Evolutionary conservation across 2,797 vertebrate species (phyloP).

Genomic region (Melanotaenia nigrans): DNA sequence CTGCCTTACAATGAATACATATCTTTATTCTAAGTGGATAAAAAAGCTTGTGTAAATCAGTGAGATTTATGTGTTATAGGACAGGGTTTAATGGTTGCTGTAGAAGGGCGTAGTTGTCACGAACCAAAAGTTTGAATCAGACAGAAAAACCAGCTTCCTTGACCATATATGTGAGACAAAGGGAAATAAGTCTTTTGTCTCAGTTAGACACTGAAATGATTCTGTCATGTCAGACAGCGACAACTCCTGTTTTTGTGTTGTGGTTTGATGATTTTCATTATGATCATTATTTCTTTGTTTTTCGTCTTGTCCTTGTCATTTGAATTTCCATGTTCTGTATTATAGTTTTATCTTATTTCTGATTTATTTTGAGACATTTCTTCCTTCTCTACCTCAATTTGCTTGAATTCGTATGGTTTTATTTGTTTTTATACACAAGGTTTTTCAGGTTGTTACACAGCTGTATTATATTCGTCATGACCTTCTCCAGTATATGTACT

Average conservation of each 20-base stretch:
- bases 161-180: not conserved
- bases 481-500: no score
- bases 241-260: not conserved
- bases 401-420: not conserved
- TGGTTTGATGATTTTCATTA: not conserved
- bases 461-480: not conserved
- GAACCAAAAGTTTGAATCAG: not conserved
- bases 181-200: not conserved
- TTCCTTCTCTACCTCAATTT: not conserved
- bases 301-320: not conserved
- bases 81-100: not conserved
- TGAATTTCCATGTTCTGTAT: no score
- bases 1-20: no score
- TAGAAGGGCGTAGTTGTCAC: no score
- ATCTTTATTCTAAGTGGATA: not conserved
- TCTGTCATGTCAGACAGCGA: no score
- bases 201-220: no score
- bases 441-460: not conserved
- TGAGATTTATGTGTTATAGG: not conserved
- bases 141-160: not conserved
- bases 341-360: no score
- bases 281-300: not conserved
- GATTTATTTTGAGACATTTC: not conserved
- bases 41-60: not conserved
- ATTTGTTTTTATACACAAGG: not conserved